Evolutionary conservation across 2,797 vertebrate species (phyloP), one percentile per base, ranked within the genome.

Genomic region (Girardinus metallicus): DNA sequence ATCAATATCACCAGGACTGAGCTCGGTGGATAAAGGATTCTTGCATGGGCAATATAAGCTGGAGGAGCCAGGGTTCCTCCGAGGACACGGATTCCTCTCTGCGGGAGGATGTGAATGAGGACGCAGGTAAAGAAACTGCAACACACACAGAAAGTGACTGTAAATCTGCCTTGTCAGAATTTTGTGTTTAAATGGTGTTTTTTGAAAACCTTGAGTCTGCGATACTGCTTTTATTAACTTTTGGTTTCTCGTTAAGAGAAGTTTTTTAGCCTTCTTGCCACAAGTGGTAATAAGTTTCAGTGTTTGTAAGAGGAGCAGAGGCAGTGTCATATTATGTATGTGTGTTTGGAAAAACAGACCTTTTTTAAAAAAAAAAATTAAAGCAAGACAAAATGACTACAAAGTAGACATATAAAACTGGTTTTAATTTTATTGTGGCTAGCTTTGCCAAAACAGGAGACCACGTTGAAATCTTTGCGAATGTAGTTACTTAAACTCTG

Each of bases 41-140:
- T 87, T 87, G 87, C 85, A 96, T 96, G 96, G 96, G 96, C 43
- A 96, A 96, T 82, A 90, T 91, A 87, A 92, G 82, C 84, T 93
- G 92, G 94, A 95, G 92, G 92, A 93, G 91, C 85, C 94, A 92
- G 75, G 85, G 87, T 85, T 89, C 92, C 83, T 89, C 85, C 6
- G 91, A 94, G 86, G 94, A 95, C 86, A 88, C 92, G 1, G 92
- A 94, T 75, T 92, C 88, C 73, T 93, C 93, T 80, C 85, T 92
- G 9, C 92, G 90, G 53, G 90, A 84, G 57, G 92, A 94, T 83
- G 87, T 91, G 66, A 93, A 94, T 77, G 93, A 94, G 75, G 91
- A 93, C 70, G 77, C 93, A 95, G 95, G 96, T 96, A 95, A 93
- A 91, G 21, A 76, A 74, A 64, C 39, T 29, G 23, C 5, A 41